phyloP scores from a whole-genome alignment of 2,797 vertebrate genomes.

The Antennarius maculatus region DNA sequence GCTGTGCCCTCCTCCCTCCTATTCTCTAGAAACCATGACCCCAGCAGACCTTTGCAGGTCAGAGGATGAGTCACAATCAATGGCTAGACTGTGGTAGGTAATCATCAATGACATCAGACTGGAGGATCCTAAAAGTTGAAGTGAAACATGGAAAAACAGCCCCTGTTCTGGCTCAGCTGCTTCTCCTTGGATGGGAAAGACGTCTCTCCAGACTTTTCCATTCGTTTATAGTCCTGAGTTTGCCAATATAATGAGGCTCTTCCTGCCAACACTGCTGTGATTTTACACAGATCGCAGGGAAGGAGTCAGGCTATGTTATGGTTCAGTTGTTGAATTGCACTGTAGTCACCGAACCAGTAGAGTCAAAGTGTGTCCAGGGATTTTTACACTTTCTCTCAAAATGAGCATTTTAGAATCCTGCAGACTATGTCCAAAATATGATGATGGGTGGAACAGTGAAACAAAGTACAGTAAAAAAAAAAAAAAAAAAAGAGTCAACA shows the following conservation, averaged over 20 bases:
- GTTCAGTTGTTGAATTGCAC: constrained; percentile 44
- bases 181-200: constrained; percentile 55
- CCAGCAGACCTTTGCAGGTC: constrained; percentile 58
- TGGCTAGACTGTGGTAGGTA: constrained; percentile 69
- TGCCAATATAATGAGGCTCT: constrained; percentile 61
- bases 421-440: constrained; percentile 71
- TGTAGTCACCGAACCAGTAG: constrained; percentile 24
- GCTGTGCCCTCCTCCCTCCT: constrained; percentile 63
- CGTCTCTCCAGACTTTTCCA: constrained; percentile 66
- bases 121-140: constrained; percentile 77
- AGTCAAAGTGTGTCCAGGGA: constrained; percentile 33
- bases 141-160: constrained; percentile 68
- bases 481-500: constrained; percentile 58
- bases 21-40: constrained; percentile 62
- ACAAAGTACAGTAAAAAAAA: constrained; percentile 60
- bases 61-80: constrained; percentile 59
- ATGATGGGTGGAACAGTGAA: constrained; percentile 71
- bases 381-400: constrained; percentile 42
- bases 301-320: constrained; percentile 22
- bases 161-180: constrained; percentile 60
- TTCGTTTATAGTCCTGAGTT: constrained; percentile 47
- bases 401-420: constrained; percentile 78
- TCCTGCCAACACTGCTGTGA: constrained; percentile 57
- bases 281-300: constrained; percentile 60
- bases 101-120: constrained; percentile 73